phyloP scores from a whole-genome alignment of 2,888 invertebrate species.

The Apodemia zela region DNA sequence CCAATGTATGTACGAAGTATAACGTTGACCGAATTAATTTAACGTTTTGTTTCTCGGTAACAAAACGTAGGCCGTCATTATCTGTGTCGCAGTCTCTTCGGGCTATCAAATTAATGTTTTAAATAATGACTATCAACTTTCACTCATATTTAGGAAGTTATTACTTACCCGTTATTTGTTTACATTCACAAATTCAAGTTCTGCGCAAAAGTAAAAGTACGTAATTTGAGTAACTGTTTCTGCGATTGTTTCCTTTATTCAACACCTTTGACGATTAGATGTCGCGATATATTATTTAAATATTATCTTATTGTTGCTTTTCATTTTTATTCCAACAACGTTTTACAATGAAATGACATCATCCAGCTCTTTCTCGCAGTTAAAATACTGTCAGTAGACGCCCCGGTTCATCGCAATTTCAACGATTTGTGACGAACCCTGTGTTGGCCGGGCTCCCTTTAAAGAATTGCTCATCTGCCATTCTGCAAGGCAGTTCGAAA shows the following conservation, averaged over 20 bases:
- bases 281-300: no score
- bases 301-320: no score
- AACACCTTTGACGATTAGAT: not conserved
- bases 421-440: no score
- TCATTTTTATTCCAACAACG: no score
- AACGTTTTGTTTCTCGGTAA: constrained; percentile 36
- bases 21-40: constrained; percentile 27
- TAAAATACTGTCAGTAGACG: no score
- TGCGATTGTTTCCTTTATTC: not conserved
- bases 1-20: constrained; percentile 3
- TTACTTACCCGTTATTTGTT: constrained; percentile 35
- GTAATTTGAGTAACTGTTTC: constrained; percentile 9
- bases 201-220: constrained; percentile 15
- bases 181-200: constrained; percentile 8
- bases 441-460: no score
- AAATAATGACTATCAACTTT: constrained; percentile 51
- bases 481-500: no score
- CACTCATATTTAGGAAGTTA: constrained; percentile 48
- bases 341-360: no score
- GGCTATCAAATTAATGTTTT: constrained; percentile 55
- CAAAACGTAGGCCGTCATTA: constrained; percentile 51
- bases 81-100: constrained; percentile 44
- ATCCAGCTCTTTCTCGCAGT: no score
- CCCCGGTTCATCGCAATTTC: no score
- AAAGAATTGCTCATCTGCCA: no score